Evolutionary conservation across 2,888 invertebrate species (phyloP).

Genomic region (Salticus scenicus): DNA sequence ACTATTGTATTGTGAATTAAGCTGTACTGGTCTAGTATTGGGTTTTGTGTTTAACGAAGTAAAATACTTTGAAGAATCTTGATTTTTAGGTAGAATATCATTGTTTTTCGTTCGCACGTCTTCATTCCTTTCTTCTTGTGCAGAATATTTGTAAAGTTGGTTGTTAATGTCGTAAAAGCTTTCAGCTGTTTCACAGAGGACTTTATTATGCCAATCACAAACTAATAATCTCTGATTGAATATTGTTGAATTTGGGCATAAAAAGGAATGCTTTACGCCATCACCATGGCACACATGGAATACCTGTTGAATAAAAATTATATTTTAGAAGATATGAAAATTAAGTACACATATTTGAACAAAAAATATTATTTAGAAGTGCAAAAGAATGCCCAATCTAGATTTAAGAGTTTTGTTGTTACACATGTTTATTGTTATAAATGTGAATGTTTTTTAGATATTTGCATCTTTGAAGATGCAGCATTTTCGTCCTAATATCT

Average conservation of each 20-base stretch:
- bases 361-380: no score
- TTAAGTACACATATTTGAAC: no score
- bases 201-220: constrained; percentile 59
- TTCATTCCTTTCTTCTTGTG: neutral
- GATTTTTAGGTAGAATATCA: neutral
- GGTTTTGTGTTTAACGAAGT: no score
- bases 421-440: no score
- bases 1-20: neutral
- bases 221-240: constrained; percentile 54
- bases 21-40: neutral
- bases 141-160: neutral
- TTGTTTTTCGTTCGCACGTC: neutral
- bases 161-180: constrained; percentile 17
- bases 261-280: constrained; percentile 54
- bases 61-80: neutral
- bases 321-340: no score
- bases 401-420: no score
- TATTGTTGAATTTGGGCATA: constrained; percentile 51
- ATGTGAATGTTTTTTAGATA: no score
- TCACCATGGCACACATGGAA: constrained; percentile 56
- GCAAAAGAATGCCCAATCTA: no score
- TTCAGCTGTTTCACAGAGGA: constrained; percentile 32
- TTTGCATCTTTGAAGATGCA: no score
- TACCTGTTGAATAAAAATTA: constrained; percentile 19
- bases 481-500: no score